Percentiles rank a stretch among this genome's conserved stretches.
phyloP scores from a whole-genome alignment of 2,888 invertebrate species.

The Erebia epiphron region DNA sequence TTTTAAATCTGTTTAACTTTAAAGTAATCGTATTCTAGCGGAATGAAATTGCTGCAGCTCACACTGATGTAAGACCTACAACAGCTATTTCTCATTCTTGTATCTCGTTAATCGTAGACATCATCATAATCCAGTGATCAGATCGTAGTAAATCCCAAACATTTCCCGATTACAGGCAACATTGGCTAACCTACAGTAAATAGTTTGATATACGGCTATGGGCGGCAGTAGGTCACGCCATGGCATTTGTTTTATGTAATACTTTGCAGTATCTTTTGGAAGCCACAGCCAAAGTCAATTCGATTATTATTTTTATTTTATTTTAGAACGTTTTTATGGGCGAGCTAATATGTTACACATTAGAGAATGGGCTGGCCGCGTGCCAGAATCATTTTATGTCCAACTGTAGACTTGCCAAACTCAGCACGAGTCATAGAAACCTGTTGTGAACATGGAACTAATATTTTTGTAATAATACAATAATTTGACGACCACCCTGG shows the following conservation, averaged over 20 bases:
- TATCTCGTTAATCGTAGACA: not conserved
- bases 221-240: slow-evolving; percentile 10
- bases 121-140: not conserved
- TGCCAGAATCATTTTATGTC: slow-evolving; percentile 22
- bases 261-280: slow-evolving; percentile 7
- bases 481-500: too few relatives aligned
- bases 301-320: slow-evolving; percentile 18
- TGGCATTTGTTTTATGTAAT: slow-evolving; percentile 16
- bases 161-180: slow-evolving; percentile 1
- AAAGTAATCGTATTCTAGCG: too few relatives aligned
- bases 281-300: slow-evolving; percentile 13
- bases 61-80: not conserved
- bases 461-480: too few relatives aligned
- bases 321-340: slow-evolving; percentile 17
- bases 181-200: slow-evolving; percentile 3
- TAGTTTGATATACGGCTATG: not conserved
- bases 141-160: slow-evolving; percentile 8
- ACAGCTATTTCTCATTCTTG: slow-evolving; percentile 6
- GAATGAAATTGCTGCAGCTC: too few relatives aligned
- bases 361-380: slow-evolving; percentile 17
- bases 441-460: slow-evolving; percentile 6
- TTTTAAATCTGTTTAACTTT: too few relatives aligned
- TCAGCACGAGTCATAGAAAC: slow-evolving; percentile 7
- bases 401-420: slow-evolving; percentile 18
- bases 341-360: slow-evolving; percentile 21